Evolutionary conservation across 2,888 invertebrate genomes (phyloP), one percentile per base, ranked within the genome.

Genomic region (Sycophila texana): DNA sequence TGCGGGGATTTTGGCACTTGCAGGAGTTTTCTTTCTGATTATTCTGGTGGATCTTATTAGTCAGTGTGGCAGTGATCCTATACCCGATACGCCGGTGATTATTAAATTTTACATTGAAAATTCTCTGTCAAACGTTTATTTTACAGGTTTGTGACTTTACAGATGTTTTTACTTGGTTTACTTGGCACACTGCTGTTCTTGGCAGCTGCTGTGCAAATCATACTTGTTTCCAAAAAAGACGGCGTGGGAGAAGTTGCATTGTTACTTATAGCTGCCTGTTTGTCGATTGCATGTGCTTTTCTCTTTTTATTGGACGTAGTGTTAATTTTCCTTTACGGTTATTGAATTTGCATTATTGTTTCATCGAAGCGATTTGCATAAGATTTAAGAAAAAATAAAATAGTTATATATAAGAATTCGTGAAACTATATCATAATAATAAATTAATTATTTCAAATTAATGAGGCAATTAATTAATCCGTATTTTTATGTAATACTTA

Each of bases 61-160:
- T 65, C 90, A 90, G 81, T 86, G 89, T 70, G 85, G 86, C 10
- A 86, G 87, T 2, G 89, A 90, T 82, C 87, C 88, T 5, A 87
- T 90, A 71, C 88, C 90, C 7, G 89, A 90, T 77, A 87, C 88
- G 49, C 88, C 90, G 79, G 91, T 91, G 53, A 53, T 53, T n/a
- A 12, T 14, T 53, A 53, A 3, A 53, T 53, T 53, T 53, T n/a
- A 53, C 2, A 26, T 26, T 53, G 4, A n/a, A n/a, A n/a, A n/a
- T 53, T 53, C n/a, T 53, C n/a, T 1, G 16, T n/a, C n/a, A 53
- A n/a, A 53, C n/a, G 14, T 4, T 53, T 14, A n/a, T 53, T 39
- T 7, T 20, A 55, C 57, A 65, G 30, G 26, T 74, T 13, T 67
- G 10, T 10, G 0, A 10, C 1, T 16, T 16, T 10, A 57, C 57